Evolutionary conservation across 2,888 invertebrate species (phyloP).

Genomic region (Microplitis deprimator): DNA sequence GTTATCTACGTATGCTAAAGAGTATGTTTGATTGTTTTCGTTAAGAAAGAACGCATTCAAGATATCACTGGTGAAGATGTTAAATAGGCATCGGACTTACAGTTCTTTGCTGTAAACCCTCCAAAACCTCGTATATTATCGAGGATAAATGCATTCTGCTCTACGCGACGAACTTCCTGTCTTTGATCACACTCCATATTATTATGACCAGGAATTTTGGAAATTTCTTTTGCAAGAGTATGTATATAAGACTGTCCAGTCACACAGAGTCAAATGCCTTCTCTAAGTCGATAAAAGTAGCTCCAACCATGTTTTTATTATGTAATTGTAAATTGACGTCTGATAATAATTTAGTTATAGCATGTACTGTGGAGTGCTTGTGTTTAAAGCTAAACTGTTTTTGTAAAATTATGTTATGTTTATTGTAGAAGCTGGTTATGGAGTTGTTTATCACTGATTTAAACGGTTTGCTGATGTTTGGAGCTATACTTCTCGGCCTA

Average conservation of each 20-base stretch:
- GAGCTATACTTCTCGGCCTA: conserved; percentile 54
- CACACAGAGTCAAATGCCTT: conserved; percentile 38
- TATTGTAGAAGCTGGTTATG: conserved; percentile 29
- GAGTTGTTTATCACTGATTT: conserved; percentile 49
- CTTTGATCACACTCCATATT: conserved; percentile 31
- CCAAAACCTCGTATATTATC: no score
- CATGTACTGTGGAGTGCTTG: conserved; percentile 31
- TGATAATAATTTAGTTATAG: conserved; percentile 23
- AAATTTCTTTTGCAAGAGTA: conserved; percentile 27
- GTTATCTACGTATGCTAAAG: conserved; percentile 48
- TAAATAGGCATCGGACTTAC: conserved; percentile 30
- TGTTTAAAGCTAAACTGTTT: conserved; percentile 53
- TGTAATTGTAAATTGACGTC: not conserved
- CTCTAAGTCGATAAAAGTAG: conserved; percentile 34
- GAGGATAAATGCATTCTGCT: no score
- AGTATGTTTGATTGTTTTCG: not conserved
- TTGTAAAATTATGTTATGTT: conserved; percentile 48
- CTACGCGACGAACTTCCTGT: no score
- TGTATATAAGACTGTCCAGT: conserved; percentile 27
- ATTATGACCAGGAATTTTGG: not conserved
- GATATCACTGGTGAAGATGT: no score
- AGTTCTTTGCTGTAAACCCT: conserved; percentile 29
- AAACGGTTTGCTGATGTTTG: conserved; percentile 55
- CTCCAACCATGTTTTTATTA: conserved; percentile 12
- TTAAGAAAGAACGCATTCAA: conserved; percentile 36